Conservation (phyloP, 2,797 vertebrate genomes). For the Antennarius maculatus region DNA sequence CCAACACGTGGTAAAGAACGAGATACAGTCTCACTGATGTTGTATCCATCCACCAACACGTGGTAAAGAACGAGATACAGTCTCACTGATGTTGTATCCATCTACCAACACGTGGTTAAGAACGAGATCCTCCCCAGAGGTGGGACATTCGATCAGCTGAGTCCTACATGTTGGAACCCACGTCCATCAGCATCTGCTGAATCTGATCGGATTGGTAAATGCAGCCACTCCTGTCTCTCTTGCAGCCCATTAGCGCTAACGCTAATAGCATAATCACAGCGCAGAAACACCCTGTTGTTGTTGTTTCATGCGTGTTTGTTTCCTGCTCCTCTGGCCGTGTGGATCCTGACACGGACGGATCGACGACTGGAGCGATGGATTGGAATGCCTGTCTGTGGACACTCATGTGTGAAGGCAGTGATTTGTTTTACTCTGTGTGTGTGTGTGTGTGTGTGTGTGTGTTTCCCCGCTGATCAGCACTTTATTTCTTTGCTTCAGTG, state of each 20-base stretch:
- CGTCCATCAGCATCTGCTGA: constrained; percentile 65
- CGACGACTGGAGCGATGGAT: constrained; percentile 32
- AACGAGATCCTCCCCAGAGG: too few relatives aligned
- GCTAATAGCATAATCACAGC: constrained; percentile 37
- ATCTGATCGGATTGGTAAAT: constrained; percentile 74
- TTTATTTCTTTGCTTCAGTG: constrained; percentile 62
- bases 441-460: constrained; percentile 9
- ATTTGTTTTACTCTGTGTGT: constrained; percentile 46
- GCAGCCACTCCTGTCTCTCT: constrained; percentile 44
- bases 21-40: too few relatives aligned
- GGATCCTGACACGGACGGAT: constrained; percentile 31
- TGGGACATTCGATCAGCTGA: neutral
- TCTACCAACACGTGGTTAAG: too few relatives aligned
- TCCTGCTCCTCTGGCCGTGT: neutral
- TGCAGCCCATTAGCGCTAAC: constrained; percentile 50
- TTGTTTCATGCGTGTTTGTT: neutral
- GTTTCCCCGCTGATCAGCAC: constrained; percentile 54
- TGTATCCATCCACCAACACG: too few relatives aligned
- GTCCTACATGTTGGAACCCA: constrained; percentile 44
- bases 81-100: too few relatives aligned
- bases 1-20: too few relatives aligned
- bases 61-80: too few relatives aligned
- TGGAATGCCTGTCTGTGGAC: constrained; percentile 30
- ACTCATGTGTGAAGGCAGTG: constrained; percentile 43
- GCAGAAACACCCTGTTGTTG: constrained; percentile 25